Evolutionary conservation across 1,140 invertebrate genomes (phyloP).

Genomic region (Euglossa dilemma): DNA sequence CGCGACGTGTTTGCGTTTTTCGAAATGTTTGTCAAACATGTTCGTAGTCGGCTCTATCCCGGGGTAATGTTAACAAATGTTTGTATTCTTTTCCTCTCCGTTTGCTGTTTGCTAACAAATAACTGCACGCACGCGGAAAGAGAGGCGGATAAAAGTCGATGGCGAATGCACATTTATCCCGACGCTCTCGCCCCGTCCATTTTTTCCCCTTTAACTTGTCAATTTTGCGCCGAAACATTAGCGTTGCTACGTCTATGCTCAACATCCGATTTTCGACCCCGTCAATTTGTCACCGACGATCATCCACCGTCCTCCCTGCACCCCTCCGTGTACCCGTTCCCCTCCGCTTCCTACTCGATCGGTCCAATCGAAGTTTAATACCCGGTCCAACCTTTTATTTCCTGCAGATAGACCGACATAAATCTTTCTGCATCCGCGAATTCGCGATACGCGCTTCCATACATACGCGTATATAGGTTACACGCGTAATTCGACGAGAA

Average conservation of each 20-base stretch:
- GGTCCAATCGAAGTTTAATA: constrained; percentile 54
- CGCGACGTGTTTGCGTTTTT: background rate
- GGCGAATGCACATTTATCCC: background rate
- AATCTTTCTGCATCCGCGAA: constrained; percentile 52
- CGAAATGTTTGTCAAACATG: constrained; percentile 16
- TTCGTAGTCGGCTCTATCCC: background rate
- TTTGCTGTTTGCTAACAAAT: background rate
- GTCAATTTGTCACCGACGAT: constrained; percentile 48
- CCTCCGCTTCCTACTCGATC: constrained; percentile 40
- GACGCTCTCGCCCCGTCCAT: background rate
- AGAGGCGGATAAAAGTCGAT: background rate
- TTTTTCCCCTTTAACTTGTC: background rate
- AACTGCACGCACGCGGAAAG: background rate
- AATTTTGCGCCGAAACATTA: background rate
- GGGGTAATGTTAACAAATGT: constrained; percentile 13
- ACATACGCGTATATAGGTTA: background rate
- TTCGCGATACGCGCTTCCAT: constrained; percentile 29
- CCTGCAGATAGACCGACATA: constrained; percentile 29
- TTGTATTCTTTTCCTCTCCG: background rate
- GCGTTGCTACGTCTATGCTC: too few species aligned
- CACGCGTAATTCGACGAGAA: constrained; percentile 44
- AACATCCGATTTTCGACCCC: constrained; percentile 19
- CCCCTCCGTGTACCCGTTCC: background rate
- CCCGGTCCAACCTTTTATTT: constrained; percentile 53
- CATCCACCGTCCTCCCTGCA: constrained; percentile 6